Evolutionary conservation across 2,888 invertebrate genomes (phyloP), one percentile per base, ranked within the genome.

Genomic region (Gandaritis pyraliata): DNA sequence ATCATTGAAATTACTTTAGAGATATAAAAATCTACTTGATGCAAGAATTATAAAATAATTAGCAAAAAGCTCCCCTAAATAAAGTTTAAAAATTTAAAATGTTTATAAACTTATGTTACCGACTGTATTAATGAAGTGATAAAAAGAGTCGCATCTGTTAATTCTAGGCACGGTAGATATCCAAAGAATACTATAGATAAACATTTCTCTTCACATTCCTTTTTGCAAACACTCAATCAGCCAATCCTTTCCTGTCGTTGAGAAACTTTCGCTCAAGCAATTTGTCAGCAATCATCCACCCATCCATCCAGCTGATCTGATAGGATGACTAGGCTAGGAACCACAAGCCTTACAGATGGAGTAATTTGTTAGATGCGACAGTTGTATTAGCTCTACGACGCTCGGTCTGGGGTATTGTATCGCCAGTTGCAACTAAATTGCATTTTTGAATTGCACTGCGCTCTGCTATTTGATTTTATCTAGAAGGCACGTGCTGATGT

Each of bases 391-490:
- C 46, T 45, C 12, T 16, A 11, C 45, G 18, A 45, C 18, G 18
- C 11, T 23, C 43, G 46, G 12, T 46, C 13, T 23, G n/a, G 33
- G 36, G 33, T 36, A 36, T 23, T 16, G 49, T 16, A 36, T 54
- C 11, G 43, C 13, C 18, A 18, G 52, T 47, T 16, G 16, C 5
- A 11, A 46, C 13, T 61, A 47, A 49, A 61, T 61, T 57, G 61
- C 57, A 61, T 53, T 57, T 61, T 61, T 53, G 57, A 49, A 61
- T 49, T 36, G 56, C 43, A 61, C 46, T 33, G 56, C 48, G 41
- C 43, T n/a, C 4, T 49, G 45, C 55, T 52, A 57, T 52, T 48
- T 45, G 29, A 57, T 61, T 52, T 29, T 41, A 52, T 51, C 56
- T 33, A 11, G 41, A 54, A 30, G 6, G 11, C 43, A n/a, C 54